These are phyloP conservation scores for Clarias platycephalus DNA, from an alignment of 2,797 vertebrate species.

Conservation along the genomic window DNA sequence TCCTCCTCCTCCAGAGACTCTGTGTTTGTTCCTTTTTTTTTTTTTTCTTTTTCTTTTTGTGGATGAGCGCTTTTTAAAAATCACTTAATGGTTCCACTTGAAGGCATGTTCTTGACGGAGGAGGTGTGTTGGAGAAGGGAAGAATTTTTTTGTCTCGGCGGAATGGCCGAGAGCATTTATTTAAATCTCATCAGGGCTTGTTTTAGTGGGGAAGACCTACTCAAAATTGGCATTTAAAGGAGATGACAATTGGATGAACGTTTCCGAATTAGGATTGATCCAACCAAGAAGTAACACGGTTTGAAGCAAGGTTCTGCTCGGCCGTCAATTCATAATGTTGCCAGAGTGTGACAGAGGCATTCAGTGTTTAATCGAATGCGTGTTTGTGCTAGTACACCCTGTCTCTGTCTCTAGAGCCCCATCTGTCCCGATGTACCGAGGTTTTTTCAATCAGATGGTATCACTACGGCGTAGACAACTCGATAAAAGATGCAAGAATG, in stretches of 20 bases:
- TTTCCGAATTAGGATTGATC: not conserved
- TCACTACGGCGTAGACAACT: conserved; percentile 37
- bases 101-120: conserved; percentile 10
- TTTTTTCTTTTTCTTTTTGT: not conserved
- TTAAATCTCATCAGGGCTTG: not conserved
- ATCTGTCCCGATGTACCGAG: not conserved
- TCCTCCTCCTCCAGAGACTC: not conserved
- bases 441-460: conserved; percentile 46
- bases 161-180: not conserved
- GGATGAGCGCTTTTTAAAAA: conserved; percentile 18
- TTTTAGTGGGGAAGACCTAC: not conserved
- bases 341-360: not conserved
- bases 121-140: not conserved
- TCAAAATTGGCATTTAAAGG: not conserved
- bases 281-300: conserved; percentile 7
- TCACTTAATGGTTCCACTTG: conserved; percentile 17
- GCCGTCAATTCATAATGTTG: not conserved
- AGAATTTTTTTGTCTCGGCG: not conserved
- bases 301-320: not conserved
- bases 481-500: conserved; percentile 63
- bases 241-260: not conserved
- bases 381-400: not conserved
- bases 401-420: not conserved
- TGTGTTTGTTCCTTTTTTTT: conserved; percentile 16
- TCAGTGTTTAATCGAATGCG: not conserved